Evolutionary conservation across 2,113 vertebrate genomes (phyloP).

Genomic region (Leucopternis melanops): DNA sequence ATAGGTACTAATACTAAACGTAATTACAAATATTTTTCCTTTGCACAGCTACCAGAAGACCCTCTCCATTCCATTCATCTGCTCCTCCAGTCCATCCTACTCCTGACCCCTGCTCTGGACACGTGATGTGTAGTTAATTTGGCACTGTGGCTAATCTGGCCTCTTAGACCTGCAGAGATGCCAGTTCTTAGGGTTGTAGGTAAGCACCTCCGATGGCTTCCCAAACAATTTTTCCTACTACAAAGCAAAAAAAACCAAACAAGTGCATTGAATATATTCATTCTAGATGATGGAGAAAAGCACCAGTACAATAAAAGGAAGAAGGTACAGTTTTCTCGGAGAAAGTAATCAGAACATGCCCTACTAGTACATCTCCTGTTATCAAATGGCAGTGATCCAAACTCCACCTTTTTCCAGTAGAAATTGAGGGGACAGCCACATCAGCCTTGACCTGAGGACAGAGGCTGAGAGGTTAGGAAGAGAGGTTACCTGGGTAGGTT

Average conservation of each 20-base stretch:
- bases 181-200: not conserved
- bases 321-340: not conserved
- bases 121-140: rapidly evolving
- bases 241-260: not conserved
- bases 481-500: not conserved
- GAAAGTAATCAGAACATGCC: not conserved
- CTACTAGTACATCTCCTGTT: not conserved
- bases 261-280: not conserved
- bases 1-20: not conserved
- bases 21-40: not conserved
- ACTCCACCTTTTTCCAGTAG: not conserved
- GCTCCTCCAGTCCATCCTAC: not conserved
- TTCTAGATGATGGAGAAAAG: not conserved
- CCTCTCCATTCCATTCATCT: not conserved
- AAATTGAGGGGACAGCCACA: not conserved
- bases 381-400: not conserved
- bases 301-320: not conserved
- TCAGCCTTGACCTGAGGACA: not conserved
- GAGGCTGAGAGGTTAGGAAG: not conserved
- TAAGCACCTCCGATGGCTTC: not conserved
- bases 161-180: not conserved
- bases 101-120: not conserved
- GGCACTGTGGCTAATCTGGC: not conserved
- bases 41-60: not conserved
- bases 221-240: not conserved